Base-by-base conservation (phyloP, 2,888 invertebrate species). In the Acronicta leporina region DNA sequence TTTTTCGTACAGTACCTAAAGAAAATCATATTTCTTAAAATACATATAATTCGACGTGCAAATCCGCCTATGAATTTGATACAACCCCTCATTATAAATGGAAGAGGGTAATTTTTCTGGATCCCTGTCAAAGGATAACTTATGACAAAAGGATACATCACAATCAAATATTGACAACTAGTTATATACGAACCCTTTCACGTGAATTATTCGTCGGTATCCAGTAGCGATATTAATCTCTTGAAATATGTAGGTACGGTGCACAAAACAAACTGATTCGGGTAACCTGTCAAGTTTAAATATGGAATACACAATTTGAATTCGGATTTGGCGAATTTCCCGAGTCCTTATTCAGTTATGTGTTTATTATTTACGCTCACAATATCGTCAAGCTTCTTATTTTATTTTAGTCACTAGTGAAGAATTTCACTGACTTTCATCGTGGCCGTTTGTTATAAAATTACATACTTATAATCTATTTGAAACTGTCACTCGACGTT, bases 121-220 rank as follows among this genome's bases (percentile, higher is more conserved):
- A 63, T 70, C 70, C 77, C 13, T 70, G 63, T 73, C 77, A 73
- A 47, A 67, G 10, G 42, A 1, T 56, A 47, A 46, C 9, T 15
- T 11, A 7, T 56, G 43, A 63, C 52, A 63, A 62, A 62, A 52
- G 41, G 42, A 68, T 69, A 73, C 43, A 49, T 76, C 57, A 69
- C 61, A 57, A 62, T 76, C 42, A 63, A 60, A 63, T 52, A 30
- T 48, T 67, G 68, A 67, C 62, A 60, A 41, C 50, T 47, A 56
- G 63, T 58, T 46, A 65, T 58, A 35, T 42, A 44, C 38, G 27
- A 43, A 33, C 42, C 53, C 52, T 15, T 58, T 40, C 44, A 42
- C n/a, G 33, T 63, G 55, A 68, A 48, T 59, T 44, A 69, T 68
- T 16, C 41, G 43, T 11, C n/a, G 50, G 53, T 55, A 65, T 74